phyloP scores from a whole-genome alignment of 2,797 vertebrate species.

The Neopelma chrysocephalum region DNA sequence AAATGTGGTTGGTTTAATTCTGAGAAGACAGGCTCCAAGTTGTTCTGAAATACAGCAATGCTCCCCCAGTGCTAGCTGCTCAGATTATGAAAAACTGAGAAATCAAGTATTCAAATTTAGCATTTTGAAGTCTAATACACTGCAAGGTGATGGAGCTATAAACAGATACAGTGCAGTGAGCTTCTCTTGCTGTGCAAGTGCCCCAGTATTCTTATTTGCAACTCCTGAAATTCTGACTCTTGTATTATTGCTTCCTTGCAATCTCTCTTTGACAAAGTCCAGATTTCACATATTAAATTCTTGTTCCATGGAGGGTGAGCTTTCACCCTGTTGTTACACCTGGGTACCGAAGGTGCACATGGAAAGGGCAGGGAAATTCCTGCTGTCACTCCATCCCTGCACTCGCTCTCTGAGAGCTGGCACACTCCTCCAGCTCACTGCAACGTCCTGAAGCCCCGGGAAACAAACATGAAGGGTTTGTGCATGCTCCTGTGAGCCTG shows the following conservation, averaged over 20 bases:
- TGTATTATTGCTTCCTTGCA: not conserved
- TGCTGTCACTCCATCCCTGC: fast-evolving
- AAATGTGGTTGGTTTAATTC: not conserved
- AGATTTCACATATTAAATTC: not conserved
- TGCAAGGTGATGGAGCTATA: not conserved
- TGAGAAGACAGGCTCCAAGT: not conserved
- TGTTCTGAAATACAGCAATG: not conserved
- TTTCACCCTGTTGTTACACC: not conserved
- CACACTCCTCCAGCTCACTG: not conserved
- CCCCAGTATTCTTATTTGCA: not conserved
- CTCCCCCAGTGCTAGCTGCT: not conserved
- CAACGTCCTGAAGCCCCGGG: not conserved
- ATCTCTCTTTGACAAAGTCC: not conserved
- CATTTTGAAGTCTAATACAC: not conserved
- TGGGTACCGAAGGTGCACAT: no score
- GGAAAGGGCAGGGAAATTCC: not conserved
- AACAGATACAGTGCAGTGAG: fast-evolving
- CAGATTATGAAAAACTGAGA: not conserved
- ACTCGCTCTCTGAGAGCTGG: no score
- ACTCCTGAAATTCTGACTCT: not conserved
- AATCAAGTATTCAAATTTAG: not conserved
- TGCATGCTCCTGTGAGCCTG: not conserved
- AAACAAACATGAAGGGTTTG: not conserved
- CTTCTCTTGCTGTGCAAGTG: not conserved
- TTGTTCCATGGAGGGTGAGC: not conserved